Conservation (phyloP, 1,140 invertebrate genomes). For the Arion vulgaris region DNA sequence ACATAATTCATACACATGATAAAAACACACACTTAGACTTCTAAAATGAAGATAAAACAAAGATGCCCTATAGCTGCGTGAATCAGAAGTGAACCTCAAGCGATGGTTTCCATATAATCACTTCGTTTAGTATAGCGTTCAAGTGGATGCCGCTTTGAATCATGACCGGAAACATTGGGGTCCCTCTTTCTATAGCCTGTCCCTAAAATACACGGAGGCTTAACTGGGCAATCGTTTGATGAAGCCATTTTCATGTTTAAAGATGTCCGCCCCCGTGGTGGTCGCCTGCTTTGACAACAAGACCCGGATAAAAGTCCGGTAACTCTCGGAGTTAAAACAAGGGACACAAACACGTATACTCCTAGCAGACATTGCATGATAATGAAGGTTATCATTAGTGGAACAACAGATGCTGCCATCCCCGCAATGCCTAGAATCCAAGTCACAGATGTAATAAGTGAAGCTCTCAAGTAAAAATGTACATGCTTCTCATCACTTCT, state of each 20-base stretch:
- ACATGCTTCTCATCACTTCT: slow-evolving; percentile 16
- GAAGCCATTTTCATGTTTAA: slow-evolving; percentile 15
- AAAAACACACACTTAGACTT: too few relatives aligned
- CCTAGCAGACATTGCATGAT: slow-evolving; percentile 19
- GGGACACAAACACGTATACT: slow-evolving; percentile 21
- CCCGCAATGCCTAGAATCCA: slow-evolving; percentile 7
- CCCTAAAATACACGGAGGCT: slow-evolving; percentile 9
- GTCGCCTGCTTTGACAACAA: slow-evolving; percentile 7
- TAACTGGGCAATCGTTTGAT: not conserved
- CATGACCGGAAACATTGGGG: not conserved
- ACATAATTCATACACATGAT: too few relatives aligned
- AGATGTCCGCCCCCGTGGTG: not conserved
- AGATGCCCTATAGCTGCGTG: too few relatives aligned
- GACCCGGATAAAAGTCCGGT: slow-evolving; percentile 23
- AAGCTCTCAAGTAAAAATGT: slow-evolving; percentile 28
- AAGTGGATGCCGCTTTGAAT: not conserved
- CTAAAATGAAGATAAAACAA: too few relatives aligned
- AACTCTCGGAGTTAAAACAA: slow-evolving; percentile 20
- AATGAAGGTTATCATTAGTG: slow-evolving; percentile 15
- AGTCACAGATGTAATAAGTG: not conserved
- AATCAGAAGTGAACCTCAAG: too few relatives aligned
- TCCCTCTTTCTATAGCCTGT: slow-evolving; percentile 24
- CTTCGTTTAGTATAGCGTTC: slow-evolving; percentile 1
- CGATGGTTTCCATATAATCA: not conserved
- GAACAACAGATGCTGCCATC: not conserved